A percentile compares a stretch with the other conserved stretches of the same genome.
Conservation (phyloP, 2,797 vertebrate genomes). For the Acrocephalus scirpaceus region DNA sequence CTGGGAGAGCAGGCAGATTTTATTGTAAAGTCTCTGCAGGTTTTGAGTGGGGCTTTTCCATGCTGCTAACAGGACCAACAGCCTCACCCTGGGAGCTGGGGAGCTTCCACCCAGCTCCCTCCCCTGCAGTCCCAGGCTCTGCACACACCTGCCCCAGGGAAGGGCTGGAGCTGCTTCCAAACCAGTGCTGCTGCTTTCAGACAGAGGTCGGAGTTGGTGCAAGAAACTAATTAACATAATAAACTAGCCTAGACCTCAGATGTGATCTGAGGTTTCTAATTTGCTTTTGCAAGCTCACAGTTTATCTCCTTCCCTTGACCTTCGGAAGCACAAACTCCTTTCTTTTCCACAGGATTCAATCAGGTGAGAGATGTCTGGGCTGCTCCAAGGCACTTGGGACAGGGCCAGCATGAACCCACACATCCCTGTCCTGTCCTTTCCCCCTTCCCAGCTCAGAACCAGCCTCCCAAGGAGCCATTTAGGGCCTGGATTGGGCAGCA, state of each 20-base stretch:
- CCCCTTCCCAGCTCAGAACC: not conserved
- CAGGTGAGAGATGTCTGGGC: not conserved
- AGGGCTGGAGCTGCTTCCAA: not conserved
- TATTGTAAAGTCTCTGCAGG: not conserved
- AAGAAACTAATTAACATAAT: slow-evolving; percentile 18
- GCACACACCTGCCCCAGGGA: not conserved
- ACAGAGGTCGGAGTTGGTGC: not conserved
- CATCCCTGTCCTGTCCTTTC: not conserved
- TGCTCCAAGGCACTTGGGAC: not conserved
- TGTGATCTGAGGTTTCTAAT: not conserved
- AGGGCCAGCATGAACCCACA: not conserved
- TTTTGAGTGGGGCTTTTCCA: not conserved
- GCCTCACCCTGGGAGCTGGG: not conserved
- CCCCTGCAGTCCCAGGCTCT: not conserved
- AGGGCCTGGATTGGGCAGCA: not conserved
- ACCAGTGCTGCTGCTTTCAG: not conserved
- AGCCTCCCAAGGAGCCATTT: not conserved
- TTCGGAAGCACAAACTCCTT: not conserved
- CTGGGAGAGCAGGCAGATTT: not conserved
- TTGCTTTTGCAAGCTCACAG: not conserved
- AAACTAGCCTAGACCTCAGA: slow-evolving; percentile 47
- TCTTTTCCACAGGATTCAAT: not conserved
- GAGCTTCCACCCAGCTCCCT: not conserved
- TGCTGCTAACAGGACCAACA: not conserved
- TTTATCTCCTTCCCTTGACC: not conserved